phyloP scores from a whole-genome alignment of 1,140 invertebrate species.

The Adelges cooleyi region DNA sequence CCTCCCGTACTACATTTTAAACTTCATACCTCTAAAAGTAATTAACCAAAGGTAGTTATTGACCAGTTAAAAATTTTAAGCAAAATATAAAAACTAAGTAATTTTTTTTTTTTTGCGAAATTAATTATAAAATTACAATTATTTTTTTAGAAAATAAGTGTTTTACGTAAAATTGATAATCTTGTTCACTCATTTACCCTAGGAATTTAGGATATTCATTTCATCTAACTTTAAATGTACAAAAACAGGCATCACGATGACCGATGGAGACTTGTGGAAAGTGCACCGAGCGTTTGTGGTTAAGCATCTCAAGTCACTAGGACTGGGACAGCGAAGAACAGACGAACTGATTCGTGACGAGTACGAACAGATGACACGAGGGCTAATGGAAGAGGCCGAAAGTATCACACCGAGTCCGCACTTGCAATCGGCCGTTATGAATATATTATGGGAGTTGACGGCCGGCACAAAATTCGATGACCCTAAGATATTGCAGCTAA shows the following conservation, averaged over 20 bases:
- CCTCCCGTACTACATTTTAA: too few relatives aligned
- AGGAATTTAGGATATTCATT: too few relatives aligned
- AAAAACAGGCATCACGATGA: constrained; percentile 55
- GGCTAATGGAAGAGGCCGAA: constrained; percentile 38
- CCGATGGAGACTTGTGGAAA: constrained; percentile 61
- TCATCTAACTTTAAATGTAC: too few relatives aligned
- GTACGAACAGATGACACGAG: constrained; percentile 41
- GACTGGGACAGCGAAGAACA: constrained; percentile 62
- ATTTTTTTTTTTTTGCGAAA: too few relatives aligned
- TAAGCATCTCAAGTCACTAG: constrained; percentile 54
- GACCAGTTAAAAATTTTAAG: too few relatives aligned
- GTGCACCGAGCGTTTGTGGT: constrained; percentile 62
- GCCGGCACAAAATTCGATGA: constrained; percentile 47
- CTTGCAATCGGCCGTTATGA: constrained; percentile 47
- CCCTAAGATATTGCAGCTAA: constrained; percentile 45
- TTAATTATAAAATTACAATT: too few relatives aligned
- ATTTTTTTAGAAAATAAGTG: too few relatives aligned
- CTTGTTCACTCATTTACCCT: too few relatives aligned
- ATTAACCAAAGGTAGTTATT: too few relatives aligned
- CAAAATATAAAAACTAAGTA: too few relatives aligned
- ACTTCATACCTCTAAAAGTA: too few relatives aligned
- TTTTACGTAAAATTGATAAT: too few relatives aligned
- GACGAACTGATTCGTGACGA: constrained; percentile 58
- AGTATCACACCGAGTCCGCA: constrained; percentile 36
- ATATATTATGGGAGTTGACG: constrained; percentile 60